Base-by-base conservation (phyloP, 2,888 invertebrate genomes). In the Meghimatium bilineatum region DNA sequence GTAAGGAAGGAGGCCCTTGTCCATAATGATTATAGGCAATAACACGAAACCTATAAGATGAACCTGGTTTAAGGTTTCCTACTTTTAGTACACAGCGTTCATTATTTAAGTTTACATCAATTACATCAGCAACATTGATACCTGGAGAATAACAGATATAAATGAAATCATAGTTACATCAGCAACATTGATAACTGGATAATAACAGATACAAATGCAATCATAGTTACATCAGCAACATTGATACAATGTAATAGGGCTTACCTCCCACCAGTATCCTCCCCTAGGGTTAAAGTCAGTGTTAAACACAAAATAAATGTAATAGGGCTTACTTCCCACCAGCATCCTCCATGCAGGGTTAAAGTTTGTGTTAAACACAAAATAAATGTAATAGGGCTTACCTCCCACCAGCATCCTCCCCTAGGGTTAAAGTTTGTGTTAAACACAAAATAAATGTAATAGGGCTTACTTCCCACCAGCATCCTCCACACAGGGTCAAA, bases 1-100 rank as follows among this genome's bases (percentile, higher is more conserved):
- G 96, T 2, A 96, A 95, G 0, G 97, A 98, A 0, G 96, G 95
- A 63, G 95, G 94, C 12, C 98, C 98, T 85, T 96, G 95, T 0
- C 98, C 98, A 67, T 79, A 89, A 5, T 95, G 95, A 93, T 99
- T 99, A 76, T 96, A 96, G 23, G 98, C 97, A 86, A 96, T 95
- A 6, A 99, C 96, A 88, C 97, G 95, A 91, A 99, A 98, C 92
- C 97, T 97, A 92, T 99, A 99, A 0, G 96, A 96, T 0, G 97
- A 97, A 95, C 97, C 98, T 0, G 99, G 98, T 82, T 96, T 96
- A n/a, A 99, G 94, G n/a, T 89, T 89, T 75, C 84, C 83, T 12
- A 90, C 84, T 3, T 32, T 38, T 10, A 75, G 79, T 38, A 34
- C 60, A 17, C 87, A 81, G 34, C 52, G 69, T 26, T 76, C 76